phyloP scores from a whole-genome alignment of 2,888 invertebrate species.

The Himalopsyche japonica region DNA sequence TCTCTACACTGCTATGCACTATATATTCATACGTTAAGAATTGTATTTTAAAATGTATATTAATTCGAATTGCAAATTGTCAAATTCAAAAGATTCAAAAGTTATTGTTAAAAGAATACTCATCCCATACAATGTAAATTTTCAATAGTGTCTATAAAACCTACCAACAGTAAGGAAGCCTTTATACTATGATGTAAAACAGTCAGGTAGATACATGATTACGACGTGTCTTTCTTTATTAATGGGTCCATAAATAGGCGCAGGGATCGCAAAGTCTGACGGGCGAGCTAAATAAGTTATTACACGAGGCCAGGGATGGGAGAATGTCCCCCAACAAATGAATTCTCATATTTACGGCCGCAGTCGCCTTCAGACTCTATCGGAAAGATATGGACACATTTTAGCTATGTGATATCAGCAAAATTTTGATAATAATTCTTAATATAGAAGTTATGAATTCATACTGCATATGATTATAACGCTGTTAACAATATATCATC shows the following conservation, averaged over 20 bases:
- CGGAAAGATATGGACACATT: neutral
- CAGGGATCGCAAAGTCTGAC: constrained; percentile 1
- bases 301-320: constrained; percentile 14
- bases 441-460: no score
- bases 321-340: constrained; percentile 18
- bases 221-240: constrained; percentile 25
- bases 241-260: constrained; percentile 27
- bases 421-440: neutral
- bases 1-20: no score
- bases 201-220: constrained; percentile 16
- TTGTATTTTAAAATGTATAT: no score
- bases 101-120: no score
- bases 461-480: no score
- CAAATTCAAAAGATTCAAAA: no score
- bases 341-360: neutral
- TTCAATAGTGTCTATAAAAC: neutral
- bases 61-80: no score
- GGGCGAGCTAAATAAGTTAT: constrained; percentile 22
- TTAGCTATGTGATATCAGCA: neutral
- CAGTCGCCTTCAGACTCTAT: neutral
- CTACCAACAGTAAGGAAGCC: neutral
- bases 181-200: neutral
- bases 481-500: no score
- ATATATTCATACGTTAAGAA: no score
- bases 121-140: neutral